Evolutionary conservation across 2,113 vertebrate genomes (phyloP), one percentile per base, ranked within the genome.

Genomic region (Rana temporaria): DNA sequence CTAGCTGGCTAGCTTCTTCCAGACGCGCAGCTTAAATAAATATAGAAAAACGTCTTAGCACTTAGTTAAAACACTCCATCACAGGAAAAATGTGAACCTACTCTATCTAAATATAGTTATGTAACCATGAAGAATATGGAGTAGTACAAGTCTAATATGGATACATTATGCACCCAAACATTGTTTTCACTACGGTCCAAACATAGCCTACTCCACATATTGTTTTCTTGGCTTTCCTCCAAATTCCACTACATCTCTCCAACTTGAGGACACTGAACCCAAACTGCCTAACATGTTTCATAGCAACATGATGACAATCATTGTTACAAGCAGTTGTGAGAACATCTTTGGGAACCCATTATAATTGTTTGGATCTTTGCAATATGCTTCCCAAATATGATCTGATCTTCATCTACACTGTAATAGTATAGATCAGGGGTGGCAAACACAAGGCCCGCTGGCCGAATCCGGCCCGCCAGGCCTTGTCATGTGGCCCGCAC

Each of bases 41-140:
- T 78, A 78, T 34, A 65, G 16, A 53, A 65, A 78, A n/a, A 78
- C 20, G 24, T 78, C 76, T 56, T 52, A 56, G 63, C 52, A 34
- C 48, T 78, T 19, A 57, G 66, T 67, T 55, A 67, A 66, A 66
- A 19, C 70, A 72, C 62, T 32, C 24, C 42, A 65, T 19, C 17
- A 15, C 67, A 67, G 63, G 76, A 67, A 78, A 56, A 78, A 32
- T 26, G 1, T 78, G 2, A 66, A n/a, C 24, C 12, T 24, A 67
- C 64, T 20, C 14, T 53, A 17, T 64, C 48, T 78, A 66, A 34
- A 64, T 78, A 78, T 65, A 78, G 60, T 64, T n/a, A 17, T n/a
- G 4, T 52, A 19, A 18, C 18, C 9, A 77, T 17, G 17, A 9
- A 55, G 15, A 53, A 16, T 64, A 53, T 65, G 26, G 24, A 34